A percentile compares a stretch with the other conserved stretches of the same genome.
Evolutionary conservation across 2,113 vertebrate genomes (phyloP).

Genomic region (Xenopus borealis): DNA sequence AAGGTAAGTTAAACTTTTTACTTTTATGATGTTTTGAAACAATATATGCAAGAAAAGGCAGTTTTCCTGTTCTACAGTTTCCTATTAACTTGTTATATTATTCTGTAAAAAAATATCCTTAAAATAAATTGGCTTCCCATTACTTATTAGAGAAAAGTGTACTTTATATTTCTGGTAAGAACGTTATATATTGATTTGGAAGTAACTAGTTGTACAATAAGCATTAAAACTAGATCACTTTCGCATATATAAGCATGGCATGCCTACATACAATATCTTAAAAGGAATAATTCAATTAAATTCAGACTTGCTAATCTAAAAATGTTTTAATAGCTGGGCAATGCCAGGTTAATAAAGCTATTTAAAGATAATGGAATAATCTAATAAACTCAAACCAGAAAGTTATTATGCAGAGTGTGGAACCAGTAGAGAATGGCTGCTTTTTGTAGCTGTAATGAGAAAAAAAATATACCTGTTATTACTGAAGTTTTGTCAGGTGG

Average conservation of each 20-base stretch:
- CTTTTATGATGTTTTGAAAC: neutral
- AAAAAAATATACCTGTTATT: no score
- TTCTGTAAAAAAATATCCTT: constrained; percentile 2
- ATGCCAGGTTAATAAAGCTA: neutral
- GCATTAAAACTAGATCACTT: neutral
- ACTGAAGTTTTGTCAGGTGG: no score
- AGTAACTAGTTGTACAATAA: constrained; percentile 1
- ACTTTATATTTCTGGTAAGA: constrained; percentile 10
- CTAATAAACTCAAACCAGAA: neutral
- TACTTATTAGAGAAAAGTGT: neutral
- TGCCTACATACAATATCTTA: neutral
- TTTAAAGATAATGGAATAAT: neutral
- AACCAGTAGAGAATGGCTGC: neutral
- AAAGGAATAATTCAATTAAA: neutral
- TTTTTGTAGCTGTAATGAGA: no score
- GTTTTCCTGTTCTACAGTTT: neutral
- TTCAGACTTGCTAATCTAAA: neutral
- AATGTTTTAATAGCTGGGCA: neutral
- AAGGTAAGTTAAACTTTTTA: neutral
- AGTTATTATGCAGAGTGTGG: neutral
- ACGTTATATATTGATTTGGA: constrained; percentile 1
- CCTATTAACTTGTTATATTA: neutral
- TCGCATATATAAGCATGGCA: neutral
- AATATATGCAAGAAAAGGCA: neutral
- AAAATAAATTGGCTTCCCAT: constrained; percentile 6